Conservation (phyloP, 1,140 invertebrate genomes). For the Drosophila trapezifrons region DNA sequence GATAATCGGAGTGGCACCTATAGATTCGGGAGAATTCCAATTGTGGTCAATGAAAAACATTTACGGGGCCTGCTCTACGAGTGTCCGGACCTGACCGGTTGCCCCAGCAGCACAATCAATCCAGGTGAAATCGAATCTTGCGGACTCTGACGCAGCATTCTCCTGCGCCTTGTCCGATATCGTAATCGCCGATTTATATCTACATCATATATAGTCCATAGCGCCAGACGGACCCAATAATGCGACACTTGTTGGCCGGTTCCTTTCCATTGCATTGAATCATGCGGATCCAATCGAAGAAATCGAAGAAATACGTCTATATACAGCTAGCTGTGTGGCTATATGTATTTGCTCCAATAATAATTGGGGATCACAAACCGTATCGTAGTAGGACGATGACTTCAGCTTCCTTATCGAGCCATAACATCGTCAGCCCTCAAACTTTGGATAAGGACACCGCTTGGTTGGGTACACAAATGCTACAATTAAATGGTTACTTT, state of each 20-base stretch:
- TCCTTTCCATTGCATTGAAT: constrained; percentile 14
- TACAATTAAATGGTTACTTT: constrained; percentile 2
- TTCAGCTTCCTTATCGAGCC: constrained; percentile 24
- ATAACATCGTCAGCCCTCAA: background rate
- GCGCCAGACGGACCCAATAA: constrained; percentile 3
- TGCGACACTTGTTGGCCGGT: background rate
- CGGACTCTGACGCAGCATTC: constrained; percentile 15
- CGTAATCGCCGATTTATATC: constrained; percentile 20
- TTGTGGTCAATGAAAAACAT: constrained; percentile 34
- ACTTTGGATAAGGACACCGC: constrained; percentile 20
- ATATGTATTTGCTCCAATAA: constrained; percentile 5
- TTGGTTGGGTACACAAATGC: constrained; percentile 6
- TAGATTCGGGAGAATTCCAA: background rate
- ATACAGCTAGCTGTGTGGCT: too few species aligned
- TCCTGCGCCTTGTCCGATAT: constrained; percentile 6
- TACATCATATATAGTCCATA: constrained; percentile 2
- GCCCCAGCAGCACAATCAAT: background rate
- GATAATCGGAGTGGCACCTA: constrained; percentile 3
- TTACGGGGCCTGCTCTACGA: constrained; percentile 9
- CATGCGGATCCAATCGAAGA: constrained; percentile 15
- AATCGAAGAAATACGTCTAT: background rate
- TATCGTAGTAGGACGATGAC: constrained; percentile 43
- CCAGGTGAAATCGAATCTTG: constrained; percentile 1
- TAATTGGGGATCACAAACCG: constrained; percentile 41
- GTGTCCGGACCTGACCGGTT: constrained; percentile 5